phyloP scores from a whole-genome alignment of 2,888 invertebrate species.

The Odontocolon sp. region DNA sequence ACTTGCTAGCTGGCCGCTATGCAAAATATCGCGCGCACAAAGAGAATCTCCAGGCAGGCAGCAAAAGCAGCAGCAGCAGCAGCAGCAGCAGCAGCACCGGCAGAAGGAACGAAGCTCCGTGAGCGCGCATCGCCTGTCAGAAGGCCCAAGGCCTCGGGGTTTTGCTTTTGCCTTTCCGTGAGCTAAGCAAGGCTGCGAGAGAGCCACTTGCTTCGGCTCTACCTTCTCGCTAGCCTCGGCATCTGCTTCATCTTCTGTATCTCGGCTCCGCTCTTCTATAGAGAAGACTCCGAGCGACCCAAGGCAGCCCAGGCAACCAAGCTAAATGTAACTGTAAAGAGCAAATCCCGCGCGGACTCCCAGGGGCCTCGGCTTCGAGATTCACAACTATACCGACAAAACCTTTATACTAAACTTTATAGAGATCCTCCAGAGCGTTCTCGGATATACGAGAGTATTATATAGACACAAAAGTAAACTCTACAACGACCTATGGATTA shows the following conservation, averaged over 20 bases:
- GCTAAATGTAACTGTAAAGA: slow-evolving; percentile 50
- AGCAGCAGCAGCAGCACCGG: background rate
- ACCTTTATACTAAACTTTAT: background rate
- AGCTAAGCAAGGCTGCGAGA: slow-evolving; percentile 8
- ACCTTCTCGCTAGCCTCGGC: background rate
- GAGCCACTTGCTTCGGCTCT: slow-evolving; percentile 2
- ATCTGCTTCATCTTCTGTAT: slow-evolving; percentile 26
- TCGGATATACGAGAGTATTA: no score
- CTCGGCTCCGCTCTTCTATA: slow-evolving; percentile 25
- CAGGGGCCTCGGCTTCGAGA: background rate
- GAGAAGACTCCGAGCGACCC: slow-evolving; percentile 23
- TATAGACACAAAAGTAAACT: no score
- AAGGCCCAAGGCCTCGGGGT: background rate
- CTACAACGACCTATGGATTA: no score
- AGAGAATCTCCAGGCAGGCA: slow-evolving; percentile 39
- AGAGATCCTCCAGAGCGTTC: background rate
- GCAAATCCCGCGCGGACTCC: slow-evolving; percentile 41
- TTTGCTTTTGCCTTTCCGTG: background rate
- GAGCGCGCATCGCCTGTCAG: slow-evolving; percentile 23
- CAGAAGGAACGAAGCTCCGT: slow-evolving; percentile 9
- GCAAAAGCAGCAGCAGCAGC: slow-evolving; percentile 1
- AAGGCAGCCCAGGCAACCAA: slow-evolving; percentile 16
- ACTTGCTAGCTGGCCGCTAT: slow-evolving; percentile 25
- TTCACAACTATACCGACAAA: background rate
- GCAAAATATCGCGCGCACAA: slow-evolving; percentile 49